Evolutionary conservation across 2,888 invertebrate species (phyloP), one percentile per base, ranked within the genome.

Genomic region (Hirtodrosophila alboralis): DNA sequence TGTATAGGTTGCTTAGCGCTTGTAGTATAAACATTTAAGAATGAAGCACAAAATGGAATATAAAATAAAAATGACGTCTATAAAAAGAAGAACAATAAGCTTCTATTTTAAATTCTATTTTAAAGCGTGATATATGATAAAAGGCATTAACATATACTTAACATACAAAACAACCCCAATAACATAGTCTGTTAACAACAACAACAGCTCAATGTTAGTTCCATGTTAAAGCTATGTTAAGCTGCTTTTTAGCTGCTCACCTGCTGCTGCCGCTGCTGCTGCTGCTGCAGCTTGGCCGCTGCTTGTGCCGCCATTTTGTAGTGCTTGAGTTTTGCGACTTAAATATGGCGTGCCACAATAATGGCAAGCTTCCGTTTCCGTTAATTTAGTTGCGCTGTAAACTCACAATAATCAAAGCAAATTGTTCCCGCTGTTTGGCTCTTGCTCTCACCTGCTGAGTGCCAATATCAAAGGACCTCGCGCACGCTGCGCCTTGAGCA

Each of bases 401-500:
- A 33, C 33, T 14, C 52, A 40, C 26, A 47, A n/a, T n/a, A 52
- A 52, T 70, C n/a, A 34, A 48, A 27, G 44, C 44, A 53, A n/a
- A 49, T 10, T 8, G 16, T 13, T 30, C 1, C 27, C 18, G 21
- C 36, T 7, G 9, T 5, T 37, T 12, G 34, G 12, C 41, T 14
- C 31, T 34, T 43, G 12, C 9, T 27, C 86, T 86, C 61, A 89
- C 88, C 89, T 88, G 77, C 85, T 89, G 52, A 88, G 68, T 44
- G 88, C 89, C 56, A 88, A 70, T 68, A 88, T 83, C 13, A 88
- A 54, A 12, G 88, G 88, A 61, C 81, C 86, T 28, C 74, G 80
- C 30, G 75, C 65, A 34, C 86, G 85, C 65, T 86, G 85, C 9
- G 80, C 61, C 21, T 69, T 77, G 43, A 84, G 81, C 53, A 87